A percentile compares a stretch with the other conserved stretches of the same genome.
Evolutionary conservation across 2,888 invertebrate species (phyloP).

Genomic region (Perithous albicinctus): DNA sequence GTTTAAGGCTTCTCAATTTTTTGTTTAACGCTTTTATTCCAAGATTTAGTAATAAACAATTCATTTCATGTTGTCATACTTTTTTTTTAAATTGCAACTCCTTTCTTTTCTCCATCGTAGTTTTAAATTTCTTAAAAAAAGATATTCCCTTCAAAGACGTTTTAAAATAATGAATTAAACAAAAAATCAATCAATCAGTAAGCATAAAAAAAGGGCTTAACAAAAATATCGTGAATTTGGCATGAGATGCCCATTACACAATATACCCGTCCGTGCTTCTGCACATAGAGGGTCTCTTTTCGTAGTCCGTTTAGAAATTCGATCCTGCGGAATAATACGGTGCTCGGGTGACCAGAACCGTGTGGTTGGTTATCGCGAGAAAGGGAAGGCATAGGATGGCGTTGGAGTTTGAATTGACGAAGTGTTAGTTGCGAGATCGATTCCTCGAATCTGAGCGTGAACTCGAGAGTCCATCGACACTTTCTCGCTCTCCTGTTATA

Average conservation of each 20-base stretch:
- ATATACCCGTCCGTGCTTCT: not conserved
- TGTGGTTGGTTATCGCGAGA: constrained; percentile 9
- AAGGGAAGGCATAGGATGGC: not conserved
- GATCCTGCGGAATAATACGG: constrained; percentile 71
- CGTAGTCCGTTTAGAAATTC: constrained; percentile 70
- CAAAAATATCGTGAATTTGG: not conserved
- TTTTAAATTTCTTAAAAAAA: no score
- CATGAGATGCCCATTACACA: not conserved
- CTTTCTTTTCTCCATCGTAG: no score
- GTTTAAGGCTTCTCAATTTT: no score
- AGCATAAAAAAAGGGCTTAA: not conserved
- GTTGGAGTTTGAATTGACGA: not conserved
- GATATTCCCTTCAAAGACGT: no score
- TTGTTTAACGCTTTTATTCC: no score
- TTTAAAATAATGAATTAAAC: no score
- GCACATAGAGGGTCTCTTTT: constrained; percentile 27
- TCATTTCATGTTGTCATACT: no score
- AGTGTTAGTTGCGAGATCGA: constrained; percentile 50
- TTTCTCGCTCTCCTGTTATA: constrained; percentile 47
- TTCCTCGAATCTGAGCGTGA: constrained; percentile 68
- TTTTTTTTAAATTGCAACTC: no score
- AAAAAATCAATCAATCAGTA: not conserved
- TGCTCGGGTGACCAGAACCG: constrained; percentile 47
- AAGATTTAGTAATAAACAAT: no score
- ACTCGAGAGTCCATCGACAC: constrained; percentile 54